phyloP scores from a whole-genome alignment of 2,113 vertebrate genomes.

The Stictonetta naevosa region DNA sequence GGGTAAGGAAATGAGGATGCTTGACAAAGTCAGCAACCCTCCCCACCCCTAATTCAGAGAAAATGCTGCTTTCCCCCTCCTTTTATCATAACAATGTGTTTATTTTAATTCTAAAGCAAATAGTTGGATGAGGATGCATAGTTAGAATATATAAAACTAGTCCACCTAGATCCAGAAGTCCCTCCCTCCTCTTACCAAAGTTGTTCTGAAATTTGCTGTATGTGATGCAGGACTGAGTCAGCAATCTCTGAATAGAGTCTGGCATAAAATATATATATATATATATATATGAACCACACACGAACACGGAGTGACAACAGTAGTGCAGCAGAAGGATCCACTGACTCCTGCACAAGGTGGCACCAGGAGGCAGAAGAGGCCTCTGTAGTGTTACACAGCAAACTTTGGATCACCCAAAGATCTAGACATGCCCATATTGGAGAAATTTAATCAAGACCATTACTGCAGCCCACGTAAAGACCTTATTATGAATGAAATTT shows the following conservation, averaged over 20 bases:
- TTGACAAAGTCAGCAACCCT: background rate
- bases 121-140: background rate
- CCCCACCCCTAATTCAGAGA: background rate
- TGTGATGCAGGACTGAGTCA: background rate
- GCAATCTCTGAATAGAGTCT: background rate
- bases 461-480: background rate
- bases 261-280: background rate
- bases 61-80: background rate
- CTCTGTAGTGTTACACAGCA: background rate
- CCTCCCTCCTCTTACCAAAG: background rate
- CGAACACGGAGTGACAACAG: background rate
- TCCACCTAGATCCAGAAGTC: background rate
- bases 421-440: background rate
- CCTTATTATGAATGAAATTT: constrained; percentile 26
- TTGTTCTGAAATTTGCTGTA: background rate
- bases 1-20: background rate
- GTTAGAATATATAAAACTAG: background rate
- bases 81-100: background rate
- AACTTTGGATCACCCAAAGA: background rate
- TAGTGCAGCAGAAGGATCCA: background rate
- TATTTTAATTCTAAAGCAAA: background rate
- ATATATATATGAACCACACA: no score
- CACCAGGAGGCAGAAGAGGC: background rate
- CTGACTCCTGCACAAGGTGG: background rate
- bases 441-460: constrained; percentile 22